A percentile compares a stretch with the other conserved stretches of the same genome.
These are phyloP conservation scores for Gobio gobio DNA, from an alignment of 2,113 vertebrate genomes.

Conservation along the genomic window DNA sequence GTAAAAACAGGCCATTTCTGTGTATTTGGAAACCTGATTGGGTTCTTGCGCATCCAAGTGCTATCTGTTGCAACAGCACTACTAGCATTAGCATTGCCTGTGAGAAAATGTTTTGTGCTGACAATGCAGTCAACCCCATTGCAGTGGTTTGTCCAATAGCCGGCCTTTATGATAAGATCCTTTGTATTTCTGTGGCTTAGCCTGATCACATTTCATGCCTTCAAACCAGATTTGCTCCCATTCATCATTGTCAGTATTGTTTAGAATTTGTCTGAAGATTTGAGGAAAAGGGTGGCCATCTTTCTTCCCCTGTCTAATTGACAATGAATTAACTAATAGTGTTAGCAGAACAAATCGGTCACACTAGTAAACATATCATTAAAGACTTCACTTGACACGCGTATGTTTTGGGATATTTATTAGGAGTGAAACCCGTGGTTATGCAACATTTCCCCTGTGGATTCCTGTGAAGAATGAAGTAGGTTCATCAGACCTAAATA, in stretches of 20 bases:
- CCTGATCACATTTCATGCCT: constrained; percentile 36
- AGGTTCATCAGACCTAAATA: neutral
- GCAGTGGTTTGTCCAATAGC: neutral
- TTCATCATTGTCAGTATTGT: constrained; percentile 16
- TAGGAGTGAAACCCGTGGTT: constrained; percentile 18
- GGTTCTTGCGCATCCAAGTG: neutral
- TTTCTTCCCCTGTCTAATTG: neutral
- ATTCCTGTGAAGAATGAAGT: constrained; percentile 24
- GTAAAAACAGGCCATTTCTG: constrained; percentile 15
- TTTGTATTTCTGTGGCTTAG: constrained; percentile 29
- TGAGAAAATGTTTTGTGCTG: constrained; percentile 16
- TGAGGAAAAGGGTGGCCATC: neutral
- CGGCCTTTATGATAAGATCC: constrained; percentile 15
- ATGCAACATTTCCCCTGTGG: constrained; percentile 15
- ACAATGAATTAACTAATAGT: neutral
- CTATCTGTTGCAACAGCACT: constrained; percentile 14
- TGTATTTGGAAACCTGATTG: constrained; percentile 7
- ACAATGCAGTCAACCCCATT: neutral
- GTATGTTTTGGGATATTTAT: constrained; percentile 10
- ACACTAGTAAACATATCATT: neutral
- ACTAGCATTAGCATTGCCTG: constrained; percentile 21
- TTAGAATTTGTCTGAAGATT: constrained; percentile 1
- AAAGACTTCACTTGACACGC: neutral
- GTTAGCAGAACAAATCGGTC: neutral
- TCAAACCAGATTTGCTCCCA: constrained; percentile 18